These are phyloP conservation scores for Hyles vespertilio DNA, from an alignment of 1,140 invertebrate species.

Conservation along the genomic window DNA sequence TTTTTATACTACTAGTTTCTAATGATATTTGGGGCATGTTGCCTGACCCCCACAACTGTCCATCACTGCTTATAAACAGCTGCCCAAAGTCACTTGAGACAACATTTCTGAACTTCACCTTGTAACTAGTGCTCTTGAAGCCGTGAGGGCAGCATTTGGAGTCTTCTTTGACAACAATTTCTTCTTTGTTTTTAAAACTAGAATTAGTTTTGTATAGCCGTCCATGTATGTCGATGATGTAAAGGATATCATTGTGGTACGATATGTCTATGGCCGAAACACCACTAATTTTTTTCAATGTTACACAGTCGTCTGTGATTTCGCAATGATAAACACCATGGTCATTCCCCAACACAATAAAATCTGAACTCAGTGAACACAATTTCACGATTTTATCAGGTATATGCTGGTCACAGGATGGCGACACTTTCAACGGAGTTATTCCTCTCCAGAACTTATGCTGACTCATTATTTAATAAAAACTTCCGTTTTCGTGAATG, in stretches of 20 bases:
- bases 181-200: constrained; percentile 75
- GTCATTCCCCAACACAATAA: constrained; percentile 66
- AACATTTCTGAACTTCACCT: constrained; percentile 79
- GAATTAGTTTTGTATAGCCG: constrained; percentile 77
- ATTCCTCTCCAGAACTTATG: constrained; percentile 69
- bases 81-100: constrained; percentile 78
- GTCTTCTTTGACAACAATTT: constrained; percentile 80
- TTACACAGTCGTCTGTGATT: constrained; percentile 48
- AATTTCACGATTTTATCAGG: constrained; percentile 69
- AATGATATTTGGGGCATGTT: constrained; percentile 83
- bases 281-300: constrained; percentile 59
- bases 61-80: constrained; percentile 81
- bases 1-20: constrained; percentile 77
- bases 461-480: constrained; percentile 59
- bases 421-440: constrained; percentile 45
- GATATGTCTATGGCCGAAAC: constrained; percentile 79
- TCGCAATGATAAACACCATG: constrained; percentile 64
- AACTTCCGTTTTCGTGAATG: constrained; percentile 37
- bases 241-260: constrained; percentile 77
- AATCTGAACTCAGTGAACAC: constrained; percentile 53
- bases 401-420: constrained; percentile 41
- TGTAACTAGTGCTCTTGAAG: constrained; percentile 77
- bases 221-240: constrained; percentile 79
- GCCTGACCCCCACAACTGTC: constrained; percentile 85
- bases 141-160: constrained; percentile 79